Evolutionary conservation across 2,888 invertebrate genomes (phyloP).

Genomic region (Lithodes maja): DNA sequence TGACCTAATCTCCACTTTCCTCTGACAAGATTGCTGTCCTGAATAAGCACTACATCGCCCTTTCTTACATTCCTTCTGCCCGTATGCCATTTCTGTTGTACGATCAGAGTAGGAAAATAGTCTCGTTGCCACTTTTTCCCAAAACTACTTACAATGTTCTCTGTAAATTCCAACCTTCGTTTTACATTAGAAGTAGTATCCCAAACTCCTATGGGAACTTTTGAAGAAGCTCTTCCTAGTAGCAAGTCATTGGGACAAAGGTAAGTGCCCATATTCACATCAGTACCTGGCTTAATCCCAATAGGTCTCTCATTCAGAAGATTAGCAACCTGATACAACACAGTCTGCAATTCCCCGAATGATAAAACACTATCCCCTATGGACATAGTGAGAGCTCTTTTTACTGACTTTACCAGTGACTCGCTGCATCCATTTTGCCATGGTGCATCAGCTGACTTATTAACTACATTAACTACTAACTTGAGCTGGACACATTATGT

Average conservation of each 20-base stretch:
- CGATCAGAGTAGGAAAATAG: conserved; percentile 20
- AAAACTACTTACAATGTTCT: conserved; percentile 5
- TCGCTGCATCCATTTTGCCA: conserved; percentile 34
- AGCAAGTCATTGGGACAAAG: conserved; percentile 39
- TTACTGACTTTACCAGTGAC: conserved; percentile 21
- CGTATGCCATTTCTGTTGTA: conserved; percentile 20
- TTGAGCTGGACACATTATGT: no score
- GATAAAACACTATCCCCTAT: conserved; percentile 35
- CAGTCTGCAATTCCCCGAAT: conserved; percentile 40
- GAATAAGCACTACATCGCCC: conserved; percentile 23
- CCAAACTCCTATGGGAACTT: background rate
- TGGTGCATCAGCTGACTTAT: conserved; percentile 32
- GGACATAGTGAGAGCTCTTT: conserved; percentile 8
- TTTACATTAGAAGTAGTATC: background rate
- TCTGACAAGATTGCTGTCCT: conserved; percentile 28
- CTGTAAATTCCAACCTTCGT: background rate
- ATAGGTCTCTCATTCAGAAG: conserved; percentile 47
- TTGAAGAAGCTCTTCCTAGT: background rate
- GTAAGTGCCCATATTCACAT: conserved; percentile 17
- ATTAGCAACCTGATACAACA: conserved; percentile 35
- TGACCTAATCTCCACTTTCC: conserved; percentile 24
- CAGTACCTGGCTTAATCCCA: conserved; percentile 30
- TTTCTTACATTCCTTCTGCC: background rate
- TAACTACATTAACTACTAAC: conserved; percentile 1
- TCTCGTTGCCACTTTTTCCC: conserved; percentile 26